Conservation (phyloP, 2,888 invertebrate species). For the Stenchaetothrips biformis region DNA sequence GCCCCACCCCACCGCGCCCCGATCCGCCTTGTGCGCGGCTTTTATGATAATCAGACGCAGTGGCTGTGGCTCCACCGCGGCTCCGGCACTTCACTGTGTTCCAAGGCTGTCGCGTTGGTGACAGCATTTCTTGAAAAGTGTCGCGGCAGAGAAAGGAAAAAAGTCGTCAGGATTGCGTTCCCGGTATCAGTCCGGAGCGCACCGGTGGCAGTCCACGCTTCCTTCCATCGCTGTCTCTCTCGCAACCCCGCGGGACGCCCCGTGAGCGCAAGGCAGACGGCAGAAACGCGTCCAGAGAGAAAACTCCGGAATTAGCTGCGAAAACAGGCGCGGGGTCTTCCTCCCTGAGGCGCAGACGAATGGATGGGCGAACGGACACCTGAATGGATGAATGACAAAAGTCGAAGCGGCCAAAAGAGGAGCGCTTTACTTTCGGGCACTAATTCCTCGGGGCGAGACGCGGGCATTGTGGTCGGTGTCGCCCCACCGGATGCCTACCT, state of each 20-base stretch:
- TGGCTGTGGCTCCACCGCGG: not conserved
- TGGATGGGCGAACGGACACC: not conserved
- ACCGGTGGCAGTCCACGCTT: not conserved
- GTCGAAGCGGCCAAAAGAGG: not conserved
- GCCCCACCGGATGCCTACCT: no score
- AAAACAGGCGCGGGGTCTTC: not conserved
- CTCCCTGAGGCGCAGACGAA: not conserved
- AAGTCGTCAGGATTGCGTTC: no score
- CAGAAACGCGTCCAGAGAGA: not conserved
- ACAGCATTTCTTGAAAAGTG: not conserved
- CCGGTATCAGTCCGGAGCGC: no score
- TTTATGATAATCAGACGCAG: not conserved
- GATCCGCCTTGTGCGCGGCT: not conserved
- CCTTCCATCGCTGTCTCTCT: not conserved
- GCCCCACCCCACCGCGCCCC: not conserved
- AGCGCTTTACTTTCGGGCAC: not conserved
- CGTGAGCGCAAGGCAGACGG: not conserved
- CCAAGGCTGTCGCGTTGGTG: not conserved
- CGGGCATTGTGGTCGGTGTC: not conserved
- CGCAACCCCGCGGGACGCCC: not conserved
- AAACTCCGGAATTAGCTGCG: not conserved
- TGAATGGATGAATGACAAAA: not conserved
- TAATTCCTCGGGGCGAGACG: not conserved
- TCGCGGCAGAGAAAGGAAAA: not conserved
- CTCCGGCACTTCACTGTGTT: not conserved